A percentile compares a stretch with the other conserved stretches of the same genome.
Conservation (phyloP, 2,797 vertebrate species). For the Lepus townsendii region DNA sequence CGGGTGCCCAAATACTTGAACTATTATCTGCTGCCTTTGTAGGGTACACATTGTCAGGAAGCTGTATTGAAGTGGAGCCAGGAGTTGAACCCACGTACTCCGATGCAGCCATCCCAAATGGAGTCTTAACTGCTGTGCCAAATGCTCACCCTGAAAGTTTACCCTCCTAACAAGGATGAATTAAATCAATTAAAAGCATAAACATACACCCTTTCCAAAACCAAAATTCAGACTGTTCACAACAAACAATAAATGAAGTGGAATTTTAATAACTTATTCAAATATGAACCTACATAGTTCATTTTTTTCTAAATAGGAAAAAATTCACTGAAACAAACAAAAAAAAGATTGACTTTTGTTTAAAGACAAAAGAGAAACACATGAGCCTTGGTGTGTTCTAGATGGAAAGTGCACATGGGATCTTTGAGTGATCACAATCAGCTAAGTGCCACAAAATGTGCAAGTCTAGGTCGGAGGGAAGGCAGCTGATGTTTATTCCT, state of each 20-base stretch:
- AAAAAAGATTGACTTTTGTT: neutral
- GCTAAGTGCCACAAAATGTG: neutral
- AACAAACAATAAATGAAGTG: neutral
- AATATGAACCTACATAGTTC: neutral
- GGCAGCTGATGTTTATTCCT: neutral
- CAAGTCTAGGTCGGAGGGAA: neutral
- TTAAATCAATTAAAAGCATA: neutral
- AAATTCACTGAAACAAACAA: slow-evolving; percentile 3
- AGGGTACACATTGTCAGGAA: no score
- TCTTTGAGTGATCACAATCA: neutral
- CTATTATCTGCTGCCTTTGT: no score
- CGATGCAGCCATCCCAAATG: no score
- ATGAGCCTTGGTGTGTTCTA: neutral
- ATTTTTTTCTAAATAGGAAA: neutral
- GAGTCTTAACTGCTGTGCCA: no score
- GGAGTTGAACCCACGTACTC: no score
- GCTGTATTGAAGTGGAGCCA: no score
- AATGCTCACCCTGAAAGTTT: no score
- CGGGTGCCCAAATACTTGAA: no score
- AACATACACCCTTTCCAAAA: neutral
- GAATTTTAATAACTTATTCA: neutral
- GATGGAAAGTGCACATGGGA: neutral
- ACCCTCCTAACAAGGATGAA: neutral
- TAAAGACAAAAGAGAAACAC: neutral
- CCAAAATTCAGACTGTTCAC: neutral